These are phyloP conservation scores for Hemibagrus guttatus DNA, from an alignment of 2,797 vertebrate species.

Conservation along the genomic window DNA sequence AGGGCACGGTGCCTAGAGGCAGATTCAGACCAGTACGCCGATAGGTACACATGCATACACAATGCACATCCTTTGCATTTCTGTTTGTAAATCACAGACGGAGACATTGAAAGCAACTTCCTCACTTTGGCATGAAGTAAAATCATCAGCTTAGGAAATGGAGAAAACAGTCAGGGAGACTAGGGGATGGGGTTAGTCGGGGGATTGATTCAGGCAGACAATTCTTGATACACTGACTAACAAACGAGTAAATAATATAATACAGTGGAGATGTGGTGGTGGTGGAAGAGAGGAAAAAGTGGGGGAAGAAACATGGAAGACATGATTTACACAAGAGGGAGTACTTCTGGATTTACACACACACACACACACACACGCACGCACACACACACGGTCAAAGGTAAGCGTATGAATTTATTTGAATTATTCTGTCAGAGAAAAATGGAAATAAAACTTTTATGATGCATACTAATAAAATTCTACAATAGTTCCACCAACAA, in stretches of 20 bases:
- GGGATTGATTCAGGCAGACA: not conserved
- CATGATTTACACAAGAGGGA: constrained; percentile 42
- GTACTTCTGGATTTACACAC: constrained; percentile 12
- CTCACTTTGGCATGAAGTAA: not conserved
- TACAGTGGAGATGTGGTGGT: not conserved
- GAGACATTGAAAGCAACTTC: constrained; percentile 1
- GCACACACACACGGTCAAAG: not conserved
- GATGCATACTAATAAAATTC: not conserved
- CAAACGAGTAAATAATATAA: constrained; percentile 21
- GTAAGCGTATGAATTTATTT: not conserved
- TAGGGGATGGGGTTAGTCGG: not conserved
- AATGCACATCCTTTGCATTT: not conserved
- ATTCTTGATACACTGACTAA: constrained; percentile 37
- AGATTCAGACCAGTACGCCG: constrained; percentile 21
- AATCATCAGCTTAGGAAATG: constrained; percentile 6
- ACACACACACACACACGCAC: constrained; percentile 23
- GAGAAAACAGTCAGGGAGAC: constrained; percentile 36
- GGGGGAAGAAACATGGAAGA: constrained; percentile 28
- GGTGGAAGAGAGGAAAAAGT: not conserved
- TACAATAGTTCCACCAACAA: not conserved
- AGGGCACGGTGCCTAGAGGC: constrained; percentile 12
- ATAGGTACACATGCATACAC: constrained; percentile 17
- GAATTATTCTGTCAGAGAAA: not conserved
- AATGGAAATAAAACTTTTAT: not conserved
- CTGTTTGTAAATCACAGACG: not conserved